phyloP scores from a whole-genome alignment of 37 sponge, comb jelly and placozoan genomes.

The Corticium candelabrum region DNA sequence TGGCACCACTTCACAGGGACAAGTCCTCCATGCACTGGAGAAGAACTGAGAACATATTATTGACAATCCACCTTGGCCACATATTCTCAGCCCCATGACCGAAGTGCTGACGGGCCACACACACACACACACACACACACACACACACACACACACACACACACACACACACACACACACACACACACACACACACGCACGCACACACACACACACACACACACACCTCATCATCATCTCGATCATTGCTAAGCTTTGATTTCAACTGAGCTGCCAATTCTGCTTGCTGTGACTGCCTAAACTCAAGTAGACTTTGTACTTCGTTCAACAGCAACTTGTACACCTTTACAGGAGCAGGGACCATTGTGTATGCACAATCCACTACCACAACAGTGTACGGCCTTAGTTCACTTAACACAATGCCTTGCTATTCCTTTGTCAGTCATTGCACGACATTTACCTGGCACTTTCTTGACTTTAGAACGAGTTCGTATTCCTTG shows the following conservation, averaged over 20 bases:
- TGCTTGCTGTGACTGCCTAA: background rate
- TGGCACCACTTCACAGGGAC: too few relatives aligned
- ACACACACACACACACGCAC: conserved; percentile 2
- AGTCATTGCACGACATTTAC: background rate
- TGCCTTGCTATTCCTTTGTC: background rate
- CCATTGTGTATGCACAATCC: background rate
- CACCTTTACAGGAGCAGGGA: conserved; percentile 3
- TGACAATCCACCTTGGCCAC: too few relatives aligned
- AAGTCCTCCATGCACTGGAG: too few relatives aligned
- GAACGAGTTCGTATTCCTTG: background rate
- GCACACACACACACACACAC: conserved; percentile 8
- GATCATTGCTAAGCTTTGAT: too few relatives aligned
- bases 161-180: conserved; percentile 9
- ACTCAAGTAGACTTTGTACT: background rate
- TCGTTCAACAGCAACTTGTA: conserved; percentile 7
- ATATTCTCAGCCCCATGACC: too few relatives aligned
- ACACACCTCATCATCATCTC: background rate
- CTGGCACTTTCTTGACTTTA: background rate
- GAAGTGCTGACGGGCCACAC: too few relatives aligned
- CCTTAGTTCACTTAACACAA: too few relatives aligned
- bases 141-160: background rate
- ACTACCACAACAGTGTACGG: too few relatives aligned
- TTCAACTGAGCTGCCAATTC: too few relatives aligned
- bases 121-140: too few relatives aligned
- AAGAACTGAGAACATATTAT: too few relatives aligned